Percentiles rank a stretch among this genome's conserved stretches.
These are phyloP conservation scores for Drosophila athabasca DNA, from an alignment of 1,140 invertebrate species.

Conservation along the genomic window DNA sequence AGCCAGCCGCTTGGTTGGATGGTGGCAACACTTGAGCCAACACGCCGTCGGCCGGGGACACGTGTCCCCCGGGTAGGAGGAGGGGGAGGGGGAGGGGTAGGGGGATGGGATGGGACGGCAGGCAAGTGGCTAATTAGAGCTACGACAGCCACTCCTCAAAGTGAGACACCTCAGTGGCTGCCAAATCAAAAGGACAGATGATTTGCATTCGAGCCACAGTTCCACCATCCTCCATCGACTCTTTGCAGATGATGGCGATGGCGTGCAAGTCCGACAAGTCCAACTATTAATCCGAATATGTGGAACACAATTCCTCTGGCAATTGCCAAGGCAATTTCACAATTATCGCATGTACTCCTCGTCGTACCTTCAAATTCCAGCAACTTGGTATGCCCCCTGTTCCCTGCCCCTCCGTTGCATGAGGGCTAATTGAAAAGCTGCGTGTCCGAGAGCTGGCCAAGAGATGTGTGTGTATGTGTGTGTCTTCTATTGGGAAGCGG, in stretches of 20 bases:
- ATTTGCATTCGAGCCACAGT: slow-evolving; percentile 6
- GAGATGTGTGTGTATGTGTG: neutral
- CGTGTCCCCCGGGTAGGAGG: no score
- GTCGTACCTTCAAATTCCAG: slow-evolving; percentile 40
- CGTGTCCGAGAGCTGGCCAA: slow-evolving; percentile 28
- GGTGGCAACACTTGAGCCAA: no score
- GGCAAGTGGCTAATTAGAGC: no score
- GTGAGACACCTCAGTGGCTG: neutral
- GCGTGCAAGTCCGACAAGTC: slow-evolving; percentile 5
- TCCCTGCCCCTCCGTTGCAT: slow-evolving; percentile 22
- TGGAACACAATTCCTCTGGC: slow-evolving; percentile 32
- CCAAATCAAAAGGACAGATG: neutral
- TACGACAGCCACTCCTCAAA: no score
- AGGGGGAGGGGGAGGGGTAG: no score
- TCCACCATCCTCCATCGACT: no score
- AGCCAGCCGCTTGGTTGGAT: no score
- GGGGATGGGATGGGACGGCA: no score
- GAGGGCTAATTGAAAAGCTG: slow-evolving; percentile 70
- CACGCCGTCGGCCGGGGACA: no score
- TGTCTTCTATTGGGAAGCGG: neutral
- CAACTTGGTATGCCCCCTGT: slow-evolving; percentile 50
- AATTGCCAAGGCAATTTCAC: slow-evolving; percentile 49
- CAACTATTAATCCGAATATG: slow-evolving; percentile 54
- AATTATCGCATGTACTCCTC: slow-evolving; percentile 46
- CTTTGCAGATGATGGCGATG: neutral